A percentile compares a stretch with the other conserved stretches of the same genome.
These are phyloP conservation scores for Lepidocolaptes lacrymiger DNA, from an alignment of 2,797 vertebrate genomes.

Conservation along the genomic window DNA sequence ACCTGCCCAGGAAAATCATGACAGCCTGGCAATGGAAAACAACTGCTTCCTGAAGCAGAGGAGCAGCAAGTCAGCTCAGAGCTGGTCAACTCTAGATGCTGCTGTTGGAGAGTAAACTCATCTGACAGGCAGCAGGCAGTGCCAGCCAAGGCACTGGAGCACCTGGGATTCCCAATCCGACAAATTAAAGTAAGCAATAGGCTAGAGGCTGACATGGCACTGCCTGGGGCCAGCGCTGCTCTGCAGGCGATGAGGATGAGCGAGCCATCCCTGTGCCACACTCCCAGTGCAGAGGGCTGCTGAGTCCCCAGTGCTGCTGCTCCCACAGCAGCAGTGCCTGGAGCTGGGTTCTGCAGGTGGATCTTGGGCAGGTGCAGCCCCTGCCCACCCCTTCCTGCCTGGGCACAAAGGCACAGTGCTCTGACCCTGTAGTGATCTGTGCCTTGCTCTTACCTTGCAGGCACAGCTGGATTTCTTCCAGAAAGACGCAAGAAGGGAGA, in stretches of 20 bases:
- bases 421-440: accelerated
- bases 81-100: no score
- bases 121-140: background rate
- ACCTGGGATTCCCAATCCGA: background rate
- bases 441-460: accelerated
- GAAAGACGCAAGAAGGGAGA: no score
- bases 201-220: background rate
- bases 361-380: background rate
- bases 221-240: background rate
- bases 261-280: accelerated
- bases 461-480: background rate
- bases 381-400: background rate
- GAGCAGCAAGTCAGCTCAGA: background rate
- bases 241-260: accelerated
- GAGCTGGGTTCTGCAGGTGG: background rate
- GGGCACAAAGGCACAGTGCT: accelerated
- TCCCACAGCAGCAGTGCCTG: accelerated
- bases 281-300: accelerated
- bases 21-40: background rate
- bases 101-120: background rate
- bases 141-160: background rate
- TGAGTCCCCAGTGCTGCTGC: accelerated
- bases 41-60: accelerated
- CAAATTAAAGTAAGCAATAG: background rate
- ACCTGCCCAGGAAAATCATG: background rate